Percentiles rank a stretch among this genome's conserved stretches.
Evolutionary conservation across 64 coral and sea anemone species (phyloP).

Genomic region (Dendronephthya gigantea): DNA sequence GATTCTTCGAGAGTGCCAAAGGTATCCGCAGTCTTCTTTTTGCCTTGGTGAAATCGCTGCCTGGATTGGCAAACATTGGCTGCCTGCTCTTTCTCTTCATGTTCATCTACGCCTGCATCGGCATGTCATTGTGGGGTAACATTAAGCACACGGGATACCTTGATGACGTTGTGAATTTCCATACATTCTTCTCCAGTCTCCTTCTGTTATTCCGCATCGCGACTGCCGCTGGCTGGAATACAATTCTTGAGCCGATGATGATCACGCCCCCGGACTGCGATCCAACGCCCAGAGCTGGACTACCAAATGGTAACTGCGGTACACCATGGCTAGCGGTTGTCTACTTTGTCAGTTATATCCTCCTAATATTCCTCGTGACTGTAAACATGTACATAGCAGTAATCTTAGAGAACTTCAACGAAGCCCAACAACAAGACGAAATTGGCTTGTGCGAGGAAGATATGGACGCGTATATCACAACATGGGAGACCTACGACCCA

Average conservation of each 20-base stretch:
- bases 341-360: constrained; percentile 41
- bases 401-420: constrained; percentile 56
- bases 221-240: constrained; percentile 32
- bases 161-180: constrained; percentile 29
- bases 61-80: constrained; percentile 25
- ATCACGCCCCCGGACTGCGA: constrained; percentile 46
- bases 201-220: constrained; percentile 34
- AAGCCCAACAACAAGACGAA: constrained; percentile 41
- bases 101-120: constrained; percentile 40
- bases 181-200: constrained; percentile 10
- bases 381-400: constrained; percentile 77
- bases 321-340: constrained; percentile 15
- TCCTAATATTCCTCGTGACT: constrained; percentile 42
- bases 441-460: constrained; percentile 44
- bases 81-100: constrained; percentile 28
- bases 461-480: constrained; percentile 43
- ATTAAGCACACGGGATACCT: constrained; percentile 34
- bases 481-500: constrained; percentile 50
- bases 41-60: constrained; percentile 26
- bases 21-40: constrained; percentile 19
- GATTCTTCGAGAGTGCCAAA: constrained; percentile 8
- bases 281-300: constrained; percentile 24
- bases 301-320: constrained; percentile 51
- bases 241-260: constrained; percentile 34
- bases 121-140: constrained; percentile 25